A percentile compares a stretch with the other conserved stretches of the same genome.
These are phyloP conservation scores for Melanotaenia pygmaea DNA, from an alignment of 2,797 vertebrate species.

Conservation along the genomic window DNA sequence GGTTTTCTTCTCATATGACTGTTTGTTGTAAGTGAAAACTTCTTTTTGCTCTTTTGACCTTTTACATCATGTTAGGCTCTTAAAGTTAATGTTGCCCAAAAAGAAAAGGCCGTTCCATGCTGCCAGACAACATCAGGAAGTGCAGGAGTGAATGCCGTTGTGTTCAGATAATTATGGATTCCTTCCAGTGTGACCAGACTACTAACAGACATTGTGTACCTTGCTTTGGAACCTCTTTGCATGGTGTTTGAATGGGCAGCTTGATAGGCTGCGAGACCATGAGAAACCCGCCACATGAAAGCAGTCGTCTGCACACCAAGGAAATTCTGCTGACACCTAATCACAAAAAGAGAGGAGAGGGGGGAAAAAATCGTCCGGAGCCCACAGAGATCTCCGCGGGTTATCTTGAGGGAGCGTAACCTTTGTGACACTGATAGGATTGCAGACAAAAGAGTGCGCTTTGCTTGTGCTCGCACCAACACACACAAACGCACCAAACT, in stretches of 20 bases:
- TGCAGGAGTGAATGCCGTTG: constrained; percentile 25
- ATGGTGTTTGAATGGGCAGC: constrained; percentile 63
- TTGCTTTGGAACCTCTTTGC: constrained; percentile 61
- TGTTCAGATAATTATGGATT: constrained; percentile 51
- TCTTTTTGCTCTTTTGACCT: constrained; percentile 16
- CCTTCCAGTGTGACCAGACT: constrained; percentile 45
- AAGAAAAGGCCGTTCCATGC: background rate
- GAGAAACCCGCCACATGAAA: constrained; percentile 83
- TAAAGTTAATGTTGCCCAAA: constrained; percentile 4
- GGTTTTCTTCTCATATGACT: constrained; percentile 10
- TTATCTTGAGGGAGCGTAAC: constrained; percentile 84
- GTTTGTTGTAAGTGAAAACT: background rate
- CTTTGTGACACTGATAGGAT: constrained; percentile 87
- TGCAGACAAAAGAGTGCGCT: constrained; percentile 76
- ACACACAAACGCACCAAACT: constrained; percentile 37
- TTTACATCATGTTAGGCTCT: constrained; percentile 9
- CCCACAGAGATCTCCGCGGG: constrained; percentile 79
- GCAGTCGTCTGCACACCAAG: constrained; percentile 82
- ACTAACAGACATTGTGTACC: constrained; percentile 75
- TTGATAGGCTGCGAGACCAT: constrained; percentile 68
- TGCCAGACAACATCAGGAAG: constrained; percentile 19
- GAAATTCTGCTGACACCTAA: constrained; percentile 84
- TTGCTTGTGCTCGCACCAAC: constrained; percentile 42
- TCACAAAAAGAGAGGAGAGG: constrained; percentile 77
- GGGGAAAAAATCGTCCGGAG: constrained; percentile 71